Percentiles rank a stretch among this genome's conserved stretches.
phyloP scores from a whole-genome alignment of 2,113 vertebrate genomes.

The Typhlomys cinereus region DNA sequence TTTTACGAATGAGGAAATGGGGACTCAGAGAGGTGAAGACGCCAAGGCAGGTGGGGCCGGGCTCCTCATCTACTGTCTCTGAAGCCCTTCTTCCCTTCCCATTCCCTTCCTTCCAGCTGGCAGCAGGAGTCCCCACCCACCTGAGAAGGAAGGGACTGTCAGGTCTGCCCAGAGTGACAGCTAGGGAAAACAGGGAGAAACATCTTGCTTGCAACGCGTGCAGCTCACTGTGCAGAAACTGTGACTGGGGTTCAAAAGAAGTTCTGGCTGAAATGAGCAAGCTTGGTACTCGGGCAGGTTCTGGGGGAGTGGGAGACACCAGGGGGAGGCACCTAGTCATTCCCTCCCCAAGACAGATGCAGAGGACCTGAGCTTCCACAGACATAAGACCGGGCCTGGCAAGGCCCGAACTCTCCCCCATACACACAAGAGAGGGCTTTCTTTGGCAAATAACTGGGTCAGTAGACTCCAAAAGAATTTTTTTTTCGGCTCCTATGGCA shows the following conservation, averaged over 20 bases:
- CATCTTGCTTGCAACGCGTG: rapidly evolving
- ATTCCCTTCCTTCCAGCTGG: background rate
- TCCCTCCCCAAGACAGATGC: background rate
- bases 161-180: background rate
- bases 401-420: background rate
- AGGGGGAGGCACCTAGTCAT: background rate
- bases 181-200: background rate
- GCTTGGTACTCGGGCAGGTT: background rate
- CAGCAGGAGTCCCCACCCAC: background rate
- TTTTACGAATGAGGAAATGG: background rate
- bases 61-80: background rate
- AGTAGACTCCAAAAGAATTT: background rate
- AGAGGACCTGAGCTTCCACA: background rate
- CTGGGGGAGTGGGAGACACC: background rate
- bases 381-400: background rate
- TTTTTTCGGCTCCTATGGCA: background rate
- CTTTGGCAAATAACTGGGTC: background rate
- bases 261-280: background rate
- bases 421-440: background rate
- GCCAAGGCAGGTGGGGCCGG: background rate
- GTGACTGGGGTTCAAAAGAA: background rate
- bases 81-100: too few species aligned
- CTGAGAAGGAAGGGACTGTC: background rate
- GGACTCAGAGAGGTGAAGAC: background rate
- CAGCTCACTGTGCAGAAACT: rapidly evolving